Evolutionary conservation across 2,113 vertebrate species (phyloP), one percentile per base, ranked within the genome.

Genomic region (Toxotes jaculatrix): DNA sequence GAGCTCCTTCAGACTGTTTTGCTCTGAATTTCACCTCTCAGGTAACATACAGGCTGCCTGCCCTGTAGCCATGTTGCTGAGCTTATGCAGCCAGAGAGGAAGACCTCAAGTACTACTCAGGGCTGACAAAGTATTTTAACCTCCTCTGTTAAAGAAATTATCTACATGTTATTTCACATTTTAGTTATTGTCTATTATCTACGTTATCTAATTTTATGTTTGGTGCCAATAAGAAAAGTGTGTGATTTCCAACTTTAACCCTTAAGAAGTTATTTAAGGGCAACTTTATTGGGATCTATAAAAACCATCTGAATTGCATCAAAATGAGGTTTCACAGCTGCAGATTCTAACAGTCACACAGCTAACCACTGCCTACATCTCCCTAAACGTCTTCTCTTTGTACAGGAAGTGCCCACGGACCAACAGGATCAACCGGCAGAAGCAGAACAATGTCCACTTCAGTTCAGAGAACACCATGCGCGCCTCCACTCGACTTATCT

Each of bases 391-490:
- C 56, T 45, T 73, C 74, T 72, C 69, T 47, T 6, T 68, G 21
- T 90, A 80, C 95, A 99, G 98, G 95, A 99, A 99, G 96, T 99
- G 98, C 95, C 98, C 98, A 82, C 95, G 98, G 94, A 98, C 96
- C 94, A 99, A 99, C 96, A 95, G 98, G 94, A 98, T 99, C 94
- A 97, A 99, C 96, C 97, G 98, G 87, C 98, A 99, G 95, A 99
- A 99, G 95, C 98, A 99, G 93, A 99, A 98, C 93, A 97, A 97
- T 92, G 97, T 97, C 85, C 98, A 99, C 96, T 99, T 99, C 97
- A 98, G 98, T 95, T 97, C 98, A 88, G 98, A 99, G 95, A 99
- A 99, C 95, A 99, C 98, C 68, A 98, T 98, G 91, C 97, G 98
- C 95, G 98, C 98, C 82, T 99, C 98, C 83, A 99, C 98, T 81